Conservation (phyloP, 2,797 vertebrate genomes). For the Acipenser oxyrinchus region DNA sequence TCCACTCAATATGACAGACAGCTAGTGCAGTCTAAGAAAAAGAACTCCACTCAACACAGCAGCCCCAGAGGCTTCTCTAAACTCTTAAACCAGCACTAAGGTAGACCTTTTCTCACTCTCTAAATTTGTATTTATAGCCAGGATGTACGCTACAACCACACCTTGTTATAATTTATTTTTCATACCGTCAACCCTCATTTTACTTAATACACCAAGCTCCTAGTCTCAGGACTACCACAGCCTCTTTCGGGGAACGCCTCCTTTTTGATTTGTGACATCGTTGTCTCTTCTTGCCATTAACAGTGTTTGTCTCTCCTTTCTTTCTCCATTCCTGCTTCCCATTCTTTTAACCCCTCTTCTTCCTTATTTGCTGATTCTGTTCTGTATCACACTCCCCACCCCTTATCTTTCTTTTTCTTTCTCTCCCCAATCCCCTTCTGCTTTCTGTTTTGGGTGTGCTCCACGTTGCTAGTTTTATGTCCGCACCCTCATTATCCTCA, state of each 20-base stretch:
- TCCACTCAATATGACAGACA: too few relatives aligned
- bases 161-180: too few relatives aligned
- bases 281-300: slow-evolving; percentile 36
- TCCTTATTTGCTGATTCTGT: slow-evolving; percentile 22
- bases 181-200: too few relatives aligned
- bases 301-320: slow-evolving; percentile 46
- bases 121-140: too few relatives aligned
- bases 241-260: slow-evolving; percentile 27
- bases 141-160: too few relatives aligned
- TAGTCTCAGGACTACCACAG: slow-evolving; percentile 6
- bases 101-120: too few relatives aligned
- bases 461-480: slow-evolving; percentile 64
- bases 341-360: slow-evolving; percentile 26
- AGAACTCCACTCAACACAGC: too few relatives aligned
- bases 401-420: slow-evolving; percentile 11
- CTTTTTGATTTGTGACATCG: slow-evolving; percentile 34
- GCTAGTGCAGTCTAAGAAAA: too few relatives aligned
- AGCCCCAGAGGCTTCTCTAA: too few relatives aligned
- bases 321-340: slow-evolving; percentile 32
- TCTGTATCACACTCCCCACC: slow-evolving; percentile 22
- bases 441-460: slow-evolving; percentile 39
- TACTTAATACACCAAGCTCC: too few relatives aligned
- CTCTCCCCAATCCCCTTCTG: slow-evolving; percentile 20
- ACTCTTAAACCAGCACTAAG: too few relatives aligned
- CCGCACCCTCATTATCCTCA: slow-evolving; percentile 77